Evolutionary conservation across 2,113 vertebrate species (phyloP).

Genomic region (Capreolus pygargus): DNA sequence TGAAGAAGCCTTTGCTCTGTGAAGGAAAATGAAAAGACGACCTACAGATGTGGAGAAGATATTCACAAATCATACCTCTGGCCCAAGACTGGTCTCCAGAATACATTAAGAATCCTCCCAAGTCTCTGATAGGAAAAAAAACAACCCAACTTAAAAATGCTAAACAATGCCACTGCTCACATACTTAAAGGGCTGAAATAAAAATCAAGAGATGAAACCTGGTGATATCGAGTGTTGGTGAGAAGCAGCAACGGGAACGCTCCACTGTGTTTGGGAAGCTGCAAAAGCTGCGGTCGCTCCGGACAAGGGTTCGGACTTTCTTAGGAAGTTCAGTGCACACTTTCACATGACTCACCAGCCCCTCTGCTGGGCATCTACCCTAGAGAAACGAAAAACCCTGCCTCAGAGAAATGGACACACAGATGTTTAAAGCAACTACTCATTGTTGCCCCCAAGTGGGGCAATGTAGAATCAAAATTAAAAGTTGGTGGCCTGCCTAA

Average conservation of each 20-base stretch:
- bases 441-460: background rate
- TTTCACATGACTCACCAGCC: background rate
- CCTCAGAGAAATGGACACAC: rapidly evolving
- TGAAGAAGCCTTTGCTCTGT: rapidly evolving
- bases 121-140: background rate
- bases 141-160: background rate
- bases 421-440: background rate
- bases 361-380: background rate
- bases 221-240: rapidly evolving
- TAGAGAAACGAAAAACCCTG: background rate
- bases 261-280: too few relatives aligned
- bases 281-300: too few relatives aligned
- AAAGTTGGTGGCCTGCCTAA: background rate
- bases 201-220: background rate
- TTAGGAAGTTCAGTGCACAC: background rate
- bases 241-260: background rate
- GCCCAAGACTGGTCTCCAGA: background rate
- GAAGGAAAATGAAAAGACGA: background rate
- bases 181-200: background rate
- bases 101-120: background rate
- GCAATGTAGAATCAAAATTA: background rate
- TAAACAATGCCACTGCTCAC: background rate
- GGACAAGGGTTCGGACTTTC: background rate
- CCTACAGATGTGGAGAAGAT: background rate
- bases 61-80: background rate